Evolutionary conservation across 2,113 vertebrate species (phyloP), one percentile per base, ranked within the genome.

Genomic region (Colius striatus): DNA sequence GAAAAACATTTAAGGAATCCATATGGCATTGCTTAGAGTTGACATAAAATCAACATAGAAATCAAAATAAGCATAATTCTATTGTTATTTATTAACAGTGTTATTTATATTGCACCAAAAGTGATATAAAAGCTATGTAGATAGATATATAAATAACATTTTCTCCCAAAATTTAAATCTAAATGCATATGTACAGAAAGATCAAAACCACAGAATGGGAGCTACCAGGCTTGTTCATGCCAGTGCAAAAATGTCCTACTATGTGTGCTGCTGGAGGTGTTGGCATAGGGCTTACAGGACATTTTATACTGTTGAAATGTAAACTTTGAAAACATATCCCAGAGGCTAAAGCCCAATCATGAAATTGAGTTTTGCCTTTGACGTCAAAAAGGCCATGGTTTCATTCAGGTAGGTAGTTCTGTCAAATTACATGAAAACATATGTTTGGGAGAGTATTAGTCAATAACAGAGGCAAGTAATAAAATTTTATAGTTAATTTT

Each of bases 181-280:
- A 73, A 90, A 83, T 90, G 54, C n/a, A 13, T 85, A 9, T 36
- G 50, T 82, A 72, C 74, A 65, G 84, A 91, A 89, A 95, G 95
- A 96, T 50, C 45, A 93, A 91, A 94, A 89, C 93, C 84, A 95
- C 84, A 89, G 92, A 89, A 96, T 91, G 84, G 92, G 90, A 91
- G 87, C 87, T 89, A 36, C 70, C 81, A 87, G 70, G 18, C 30
- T 63, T 89, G 29, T 72, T 94, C 74, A 70, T 85, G 85, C 82
- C 92, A 87, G 61, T 78, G 78, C 62, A 94, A 95, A 87, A 95
- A 79, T 83, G 82, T 91, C 62, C 50, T 85, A 27, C 54, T 68
- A 4, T 66, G 63, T 83, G 62, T 78, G 45, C 54, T 87, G 78
- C 66, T 65, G 57, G 78, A 75, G 73, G 36, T 65, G 74, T 76